phyloP scores from a whole-genome alignment of 2,113 vertebrate genomes.

The Marmota monax region DNA sequence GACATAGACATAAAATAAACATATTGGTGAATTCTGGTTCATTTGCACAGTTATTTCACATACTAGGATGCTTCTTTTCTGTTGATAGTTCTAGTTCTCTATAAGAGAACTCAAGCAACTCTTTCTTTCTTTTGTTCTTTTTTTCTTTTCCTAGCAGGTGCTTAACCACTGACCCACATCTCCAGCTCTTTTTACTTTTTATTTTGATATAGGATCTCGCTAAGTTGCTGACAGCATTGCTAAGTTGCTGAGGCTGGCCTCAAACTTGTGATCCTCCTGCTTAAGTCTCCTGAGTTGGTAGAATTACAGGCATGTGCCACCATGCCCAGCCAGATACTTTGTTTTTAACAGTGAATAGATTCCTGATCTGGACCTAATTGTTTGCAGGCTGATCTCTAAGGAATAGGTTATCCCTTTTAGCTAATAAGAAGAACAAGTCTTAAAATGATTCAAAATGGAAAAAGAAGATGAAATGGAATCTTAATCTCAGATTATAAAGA shows the following conservation, averaged over 20 bases:
- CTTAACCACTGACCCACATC: too few species aligned
- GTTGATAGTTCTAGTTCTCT: not conserved
- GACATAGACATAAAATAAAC: slow-evolving; percentile 25
- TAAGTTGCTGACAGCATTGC: too few species aligned
- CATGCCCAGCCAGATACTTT: not conserved
- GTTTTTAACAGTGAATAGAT: too few species aligned
- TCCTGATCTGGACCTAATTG: not conserved
- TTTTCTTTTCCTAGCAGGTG: too few species aligned
- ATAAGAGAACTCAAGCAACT: not conserved
- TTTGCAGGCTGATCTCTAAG: not conserved
- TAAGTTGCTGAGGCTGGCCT: too few species aligned
- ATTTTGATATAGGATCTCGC: too few species aligned
- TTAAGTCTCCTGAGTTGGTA: too few species aligned
- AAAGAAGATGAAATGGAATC: not conserved
- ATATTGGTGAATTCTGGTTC: not conserved
- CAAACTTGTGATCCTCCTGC: too few species aligned
- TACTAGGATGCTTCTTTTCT: not conserved
- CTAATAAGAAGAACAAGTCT: not conserved
- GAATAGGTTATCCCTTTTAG: not conserved
- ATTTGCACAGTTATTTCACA: not conserved
- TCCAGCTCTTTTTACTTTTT: too few species aligned
- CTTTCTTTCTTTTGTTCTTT: too few species aligned
- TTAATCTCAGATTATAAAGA: not conserved
- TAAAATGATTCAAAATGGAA: not conserved
- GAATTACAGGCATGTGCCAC: too few species aligned